Evolutionary conservation across 2,888 invertebrate genomes (phyloP).

Genomic region (Drosophila diplacantha): DNA sequence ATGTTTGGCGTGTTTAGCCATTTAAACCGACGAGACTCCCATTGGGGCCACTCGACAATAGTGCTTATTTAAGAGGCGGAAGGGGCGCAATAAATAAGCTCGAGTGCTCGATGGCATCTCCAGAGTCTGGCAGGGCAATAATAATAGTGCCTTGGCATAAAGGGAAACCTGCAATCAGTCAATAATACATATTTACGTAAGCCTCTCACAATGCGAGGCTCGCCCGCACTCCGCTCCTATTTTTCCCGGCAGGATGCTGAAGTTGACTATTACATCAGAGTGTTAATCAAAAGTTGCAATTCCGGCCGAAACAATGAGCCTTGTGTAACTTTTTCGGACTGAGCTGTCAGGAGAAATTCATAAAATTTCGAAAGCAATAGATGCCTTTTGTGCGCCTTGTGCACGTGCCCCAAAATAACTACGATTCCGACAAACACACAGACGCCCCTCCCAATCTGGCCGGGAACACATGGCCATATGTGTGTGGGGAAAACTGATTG

Average conservation of each 20-base stretch:
- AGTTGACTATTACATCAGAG: conserved; percentile 60
- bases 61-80: conserved; percentile 26
- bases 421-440: conserved; percentile 46
- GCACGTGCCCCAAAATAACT: conserved; percentile 63
- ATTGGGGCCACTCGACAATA: conserved; percentile 21
- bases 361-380: conserved; percentile 33
- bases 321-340: conserved; percentile 39
- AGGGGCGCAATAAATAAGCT: conserved; percentile 55
- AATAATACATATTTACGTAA: conserved; percentile 50
- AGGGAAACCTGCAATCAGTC: conserved; percentile 51
- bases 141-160: conserved; percentile 40
- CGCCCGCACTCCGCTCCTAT: background rate
- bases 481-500: conserved; percentile 54
- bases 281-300: conserved; percentile 65
- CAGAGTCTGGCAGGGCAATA: conserved; percentile 31
- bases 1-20: conserved; percentile 41
- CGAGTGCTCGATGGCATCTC: conserved; percentile 48
- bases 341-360: conserved; percentile 53
- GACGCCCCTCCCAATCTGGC: conserved; percentile 11
- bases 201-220: conserved; percentile 3
- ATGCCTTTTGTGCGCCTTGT: conserved; percentile 18
- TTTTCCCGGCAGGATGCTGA: conserved; percentile 4
- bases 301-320: conserved; percentile 42
- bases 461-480: conserved; percentile 14
- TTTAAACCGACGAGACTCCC: conserved; percentile 45